Evolutionary conservation across 1,140 invertebrate genomes (phyloP).

Genomic region (Drosophila ogumai): DNA sequence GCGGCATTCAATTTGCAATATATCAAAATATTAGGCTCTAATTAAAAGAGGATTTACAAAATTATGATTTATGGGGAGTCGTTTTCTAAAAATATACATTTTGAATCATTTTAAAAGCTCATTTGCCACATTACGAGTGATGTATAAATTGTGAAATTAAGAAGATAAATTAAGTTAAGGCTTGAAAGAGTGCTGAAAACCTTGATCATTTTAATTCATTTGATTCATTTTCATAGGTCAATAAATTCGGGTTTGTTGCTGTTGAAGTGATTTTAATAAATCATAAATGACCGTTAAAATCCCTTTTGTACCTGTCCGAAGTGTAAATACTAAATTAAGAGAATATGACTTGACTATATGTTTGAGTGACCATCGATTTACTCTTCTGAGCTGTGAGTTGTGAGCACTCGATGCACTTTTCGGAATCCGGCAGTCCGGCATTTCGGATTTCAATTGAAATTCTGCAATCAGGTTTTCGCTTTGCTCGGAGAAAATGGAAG

Average conservation of each 20-base stretch:
- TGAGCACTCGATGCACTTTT: constrained; percentile 21
- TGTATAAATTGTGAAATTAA: neutral
- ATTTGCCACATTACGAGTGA: neutral
- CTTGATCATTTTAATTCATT: neutral
- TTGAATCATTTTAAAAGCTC: constrained; percentile 3
- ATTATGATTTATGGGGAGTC: neutral
- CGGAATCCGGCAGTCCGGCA: constrained; percentile 4
- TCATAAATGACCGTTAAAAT: neutral
- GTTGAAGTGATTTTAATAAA: neutral
- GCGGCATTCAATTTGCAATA: constrained; percentile 8
- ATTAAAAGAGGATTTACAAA: constrained; percentile 32
- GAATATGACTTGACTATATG: constrained; percentile 32
- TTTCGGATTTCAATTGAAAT: constrained; percentile 35
- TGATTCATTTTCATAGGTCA: neutral
- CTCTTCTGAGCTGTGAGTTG: neutral
- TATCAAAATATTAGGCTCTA: constrained; percentile 2
- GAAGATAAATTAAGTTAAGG: neutral
- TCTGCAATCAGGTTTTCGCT: constrained; percentile 48
- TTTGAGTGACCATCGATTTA: constrained; percentile 27
- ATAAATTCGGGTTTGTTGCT: neutral
- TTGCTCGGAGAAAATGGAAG: constrained; percentile 7
- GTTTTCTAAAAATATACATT: constrained; percentile 4
- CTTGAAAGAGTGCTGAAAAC: neutral
- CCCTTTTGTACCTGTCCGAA: constrained; percentile 6
- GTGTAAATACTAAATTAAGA: constrained; percentile 25